Conservation (phyloP, 2,113 vertebrate genomes). For the Nothoprocta perdicaria region DNA sequence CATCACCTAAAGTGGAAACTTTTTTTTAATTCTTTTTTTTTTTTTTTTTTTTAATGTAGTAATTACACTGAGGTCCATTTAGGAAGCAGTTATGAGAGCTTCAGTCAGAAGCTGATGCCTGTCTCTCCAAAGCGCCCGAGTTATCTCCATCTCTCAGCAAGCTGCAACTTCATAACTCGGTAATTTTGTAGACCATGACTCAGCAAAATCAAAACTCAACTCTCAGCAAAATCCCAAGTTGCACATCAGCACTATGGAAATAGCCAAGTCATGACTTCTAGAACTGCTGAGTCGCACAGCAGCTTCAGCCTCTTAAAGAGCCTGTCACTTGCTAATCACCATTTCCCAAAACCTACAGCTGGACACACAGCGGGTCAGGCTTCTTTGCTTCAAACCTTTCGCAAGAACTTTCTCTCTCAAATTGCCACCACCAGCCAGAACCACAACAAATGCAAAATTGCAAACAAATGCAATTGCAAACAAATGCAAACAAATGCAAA, state of each 20-base stretch:
- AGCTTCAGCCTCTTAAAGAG: background rate
- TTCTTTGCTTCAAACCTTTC: background rate
- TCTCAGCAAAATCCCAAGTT: constrained; percentile 8
- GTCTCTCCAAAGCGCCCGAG: background rate
- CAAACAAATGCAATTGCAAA: too few species aligned
- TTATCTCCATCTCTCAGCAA: constrained; percentile 14
- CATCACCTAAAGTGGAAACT: background rate
- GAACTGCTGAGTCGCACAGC: background rate
- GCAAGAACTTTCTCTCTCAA: background rate
- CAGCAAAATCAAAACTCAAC: constrained; percentile 3
- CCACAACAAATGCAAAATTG: background rate
- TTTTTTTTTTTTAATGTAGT: background rate
- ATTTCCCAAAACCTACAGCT: background rate
- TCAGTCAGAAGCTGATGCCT: background rate
- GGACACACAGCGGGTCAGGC: accelerated
- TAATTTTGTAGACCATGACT: constrained; percentile 4
- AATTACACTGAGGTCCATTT: background rate
- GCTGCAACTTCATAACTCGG: background rate
- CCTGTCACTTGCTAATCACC: background rate
- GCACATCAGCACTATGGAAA: constrained; percentile 6
- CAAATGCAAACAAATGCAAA: too few species aligned
- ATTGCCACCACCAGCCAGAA: background rate
- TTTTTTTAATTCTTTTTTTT: background rate
- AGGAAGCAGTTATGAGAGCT: background rate
- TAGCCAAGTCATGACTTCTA: background rate